Percentiles rank a stretch among this genome's conserved stretches.
phyloP scores from a whole-genome alignment of 2,113 vertebrate genomes.

The Notiomystis cincta region DNA sequence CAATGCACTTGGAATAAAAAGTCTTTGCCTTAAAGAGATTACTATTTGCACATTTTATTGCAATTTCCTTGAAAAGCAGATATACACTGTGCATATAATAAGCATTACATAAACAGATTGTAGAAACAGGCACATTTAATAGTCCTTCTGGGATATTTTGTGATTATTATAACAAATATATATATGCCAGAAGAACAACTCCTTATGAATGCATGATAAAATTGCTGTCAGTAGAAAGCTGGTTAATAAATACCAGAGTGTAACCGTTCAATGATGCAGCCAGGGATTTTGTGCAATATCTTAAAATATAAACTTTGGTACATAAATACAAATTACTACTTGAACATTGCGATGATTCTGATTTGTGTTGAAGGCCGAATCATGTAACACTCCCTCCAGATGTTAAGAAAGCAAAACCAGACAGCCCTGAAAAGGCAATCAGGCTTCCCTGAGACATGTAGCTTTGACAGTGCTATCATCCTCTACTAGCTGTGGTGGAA shows the following conservation, averaged over 20 bases:
- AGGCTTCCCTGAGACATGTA: background rate
- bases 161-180: constrained; percentile 12
- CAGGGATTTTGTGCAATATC: background rate
- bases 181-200: background rate
- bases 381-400: constrained; percentile 1
- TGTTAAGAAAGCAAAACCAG: constrained; percentile 15
- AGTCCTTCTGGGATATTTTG: background rate
- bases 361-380: background rate
- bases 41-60: constrained; percentile 18
- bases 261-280: background rate
- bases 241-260: background rate
- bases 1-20: background rate
- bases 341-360: background rate
- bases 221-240: background rate
- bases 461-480: background rate
- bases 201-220: background rate
- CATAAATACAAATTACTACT: background rate
- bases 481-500: background rate
- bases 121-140: constrained; percentile 1
- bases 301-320: background rate
- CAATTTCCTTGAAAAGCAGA: background rate
- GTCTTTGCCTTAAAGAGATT: background rate
- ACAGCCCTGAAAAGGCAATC: constrained; percentile 34
- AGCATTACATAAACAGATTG: constrained; percentile 10
- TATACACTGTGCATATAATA: background rate